These are phyloP conservation scores for Carcinoscorpius rotundicauda DNA, from an alignment of 1,140 invertebrate species.

Conservation along the genomic window DNA sequence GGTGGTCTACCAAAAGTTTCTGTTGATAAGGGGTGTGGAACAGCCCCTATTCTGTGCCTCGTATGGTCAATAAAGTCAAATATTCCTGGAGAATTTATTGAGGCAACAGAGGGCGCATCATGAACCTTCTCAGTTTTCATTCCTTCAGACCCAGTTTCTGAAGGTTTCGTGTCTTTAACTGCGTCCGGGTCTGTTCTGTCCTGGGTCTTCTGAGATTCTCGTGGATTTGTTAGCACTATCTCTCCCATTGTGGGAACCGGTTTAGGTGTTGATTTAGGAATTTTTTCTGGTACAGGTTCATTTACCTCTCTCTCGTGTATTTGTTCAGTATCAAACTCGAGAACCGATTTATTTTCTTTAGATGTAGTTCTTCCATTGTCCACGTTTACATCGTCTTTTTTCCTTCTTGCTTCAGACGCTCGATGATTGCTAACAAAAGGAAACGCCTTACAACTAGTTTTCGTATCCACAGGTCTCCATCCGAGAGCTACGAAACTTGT, in stretches of 20 bases:
- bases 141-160: too few relatives aligned
- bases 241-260: conserved; percentile 28
- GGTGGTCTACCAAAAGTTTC: too few relatives aligned
- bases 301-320: conserved; percentile 4
- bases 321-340: background rate
- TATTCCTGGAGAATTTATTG: too few relatives aligned
- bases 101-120: too few relatives aligned
- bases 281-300: conserved; percentile 7
- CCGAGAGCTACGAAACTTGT: conserved; percentile 74
- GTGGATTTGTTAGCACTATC: conserved; percentile 13
- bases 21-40: too few relatives aligned
- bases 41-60: too few relatives aligned
- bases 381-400: too few relatives aligned
- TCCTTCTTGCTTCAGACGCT: too few relatives aligned
- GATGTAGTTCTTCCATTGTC: too few relatives aligned
- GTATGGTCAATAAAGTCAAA: too few relatives aligned
- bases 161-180: conserved; percentile 12
- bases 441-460: conserved; percentile 17
- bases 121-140: too few relatives aligned
- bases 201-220: conserved; percentile 6
- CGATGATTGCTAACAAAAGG: conserved; percentile 21
- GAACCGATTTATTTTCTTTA: too few relatives aligned
- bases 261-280: conserved; percentile 27
- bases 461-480: conserved; percentile 49
- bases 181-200: conserved; percentile 33